Base-by-base conservation (phyloP, 2,113 vertebrate genomes). In the Engystomops pustulosus region DNA sequence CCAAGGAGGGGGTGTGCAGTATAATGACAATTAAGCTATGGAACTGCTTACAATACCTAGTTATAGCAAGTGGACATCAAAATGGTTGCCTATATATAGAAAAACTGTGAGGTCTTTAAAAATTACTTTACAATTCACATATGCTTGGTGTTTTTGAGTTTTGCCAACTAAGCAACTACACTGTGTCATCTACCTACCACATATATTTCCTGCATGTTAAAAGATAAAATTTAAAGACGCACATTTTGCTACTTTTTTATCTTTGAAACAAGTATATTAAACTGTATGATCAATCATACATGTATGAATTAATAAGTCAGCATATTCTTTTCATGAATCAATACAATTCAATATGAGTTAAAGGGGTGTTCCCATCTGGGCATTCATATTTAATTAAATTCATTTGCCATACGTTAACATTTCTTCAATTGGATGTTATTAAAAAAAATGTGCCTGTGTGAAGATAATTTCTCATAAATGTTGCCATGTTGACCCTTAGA, bases 331-430 rank as follows among this genome's bases (percentile, higher is more conserved):
- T 51, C 20, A 32, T 32, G 18, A 53, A 76, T 76, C 47, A 76
- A 55, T 53, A 76, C 10, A 51, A 51, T 76, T 36, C 44, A 51
- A 76, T 49, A 74, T 76, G 72, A 51, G 47, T 53, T 76, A n/a
- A n/a, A n/a, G n/a, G n/a, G n/a, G n/a, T n/a, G n/a, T n/a, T n/a
- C n/a, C n/a, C n/a, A n/a, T n/a, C n/a, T n/a, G n/a, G n/a, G n/a
- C n/a, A n/a, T n/a, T n/a, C n/a, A n/a, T n/a, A n/a, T n/a, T n/a
- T n/a, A n/a, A n/a, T n/a, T n/a, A n/a, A n/a, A n/a, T n/a, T n/a
- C n/a, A n/a, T n/a, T n/a, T n/a, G n/a, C n/a, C n/a, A n/a, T n/a
- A n/a, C n/a, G n/a, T n/a, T n/a, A n/a, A n/a, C n/a, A n/a, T n/a
- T n/a, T n/a, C n/a, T n/a, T n/a, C n/a, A n/a, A n/a, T n/a, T n/a